A percentile compares a stretch with the other conserved stretches of the same genome.
Conservation (phyloP, 2,888 invertebrate genomes). For the Tachina fera region DNA sequence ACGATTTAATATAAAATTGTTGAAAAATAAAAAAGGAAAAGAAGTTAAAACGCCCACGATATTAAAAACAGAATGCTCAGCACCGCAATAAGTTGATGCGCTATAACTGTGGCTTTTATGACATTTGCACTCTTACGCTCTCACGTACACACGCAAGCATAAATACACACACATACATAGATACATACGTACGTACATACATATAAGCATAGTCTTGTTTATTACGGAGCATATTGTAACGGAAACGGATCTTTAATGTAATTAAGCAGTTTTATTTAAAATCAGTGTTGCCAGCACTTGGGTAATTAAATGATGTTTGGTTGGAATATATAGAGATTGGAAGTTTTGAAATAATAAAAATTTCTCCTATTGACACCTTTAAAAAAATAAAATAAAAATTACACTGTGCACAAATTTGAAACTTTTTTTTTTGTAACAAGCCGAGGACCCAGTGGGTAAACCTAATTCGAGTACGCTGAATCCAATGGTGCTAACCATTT, state of each 20-base stretch:
- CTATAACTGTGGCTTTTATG: slow-evolving; percentile 75
- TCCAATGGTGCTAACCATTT: too few relatives aligned
- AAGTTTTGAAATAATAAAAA: too few relatives aligned
- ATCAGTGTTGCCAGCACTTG: background rate
- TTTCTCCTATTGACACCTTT: too few relatives aligned
- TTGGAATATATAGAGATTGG: background rate
- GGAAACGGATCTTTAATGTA: slow-evolving; percentile 10
- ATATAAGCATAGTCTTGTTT: slow-evolving; percentile 21
- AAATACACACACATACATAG: background rate
- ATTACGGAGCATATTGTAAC: slow-evolving; percentile 11
- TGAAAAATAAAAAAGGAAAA: slow-evolving; percentile 59
- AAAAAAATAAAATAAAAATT: too few relatives aligned
- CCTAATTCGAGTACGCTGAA: too few relatives aligned
- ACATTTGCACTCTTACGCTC: slow-evolving; percentile 44
- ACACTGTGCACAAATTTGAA: too few relatives aligned
- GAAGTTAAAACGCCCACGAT: slow-evolving; percentile 81
- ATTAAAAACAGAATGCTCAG: slow-evolving; percentile 81
- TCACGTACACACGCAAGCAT: slow-evolving; percentile 29
- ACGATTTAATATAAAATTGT: slow-evolving; percentile 79
- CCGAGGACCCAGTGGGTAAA: too few relatives aligned
- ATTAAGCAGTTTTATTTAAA: slow-evolving; percentile 19
- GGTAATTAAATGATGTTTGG: background rate
- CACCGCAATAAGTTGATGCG: slow-evolving; percentile 73
- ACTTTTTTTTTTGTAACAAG: too few relatives aligned
- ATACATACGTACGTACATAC: background rate